Conservation (phyloP, 2,113 vertebrate genomes). For the Sialia sialis region DNA sequence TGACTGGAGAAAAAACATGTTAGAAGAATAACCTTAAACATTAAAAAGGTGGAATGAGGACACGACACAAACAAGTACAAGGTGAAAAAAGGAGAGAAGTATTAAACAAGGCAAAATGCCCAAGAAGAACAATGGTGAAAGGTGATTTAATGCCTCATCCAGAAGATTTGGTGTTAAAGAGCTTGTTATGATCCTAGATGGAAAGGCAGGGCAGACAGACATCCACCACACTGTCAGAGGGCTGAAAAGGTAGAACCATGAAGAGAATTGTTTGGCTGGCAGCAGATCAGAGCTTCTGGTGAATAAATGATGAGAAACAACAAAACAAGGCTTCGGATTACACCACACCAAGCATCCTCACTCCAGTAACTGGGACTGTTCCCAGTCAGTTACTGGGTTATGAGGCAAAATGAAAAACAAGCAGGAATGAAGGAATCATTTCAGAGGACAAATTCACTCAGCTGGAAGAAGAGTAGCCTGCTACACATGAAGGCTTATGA, state of each 20-base stretch:
- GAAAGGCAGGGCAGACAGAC: not conserved
- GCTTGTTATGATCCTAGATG: not conserved
- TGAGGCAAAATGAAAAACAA: not conserved
- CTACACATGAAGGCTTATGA: not conserved
- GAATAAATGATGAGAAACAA: not conserved
- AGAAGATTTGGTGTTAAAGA: not conserved
- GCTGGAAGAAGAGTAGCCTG: not conserved
- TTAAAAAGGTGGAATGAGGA: not conserved
- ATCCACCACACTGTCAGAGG: not conserved
- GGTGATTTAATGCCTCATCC: not conserved
- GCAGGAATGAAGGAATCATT: fast-evolving
- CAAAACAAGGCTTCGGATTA: not conserved
- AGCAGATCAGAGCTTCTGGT: not conserved
- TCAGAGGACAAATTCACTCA: not conserved
- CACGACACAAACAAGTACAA: not conserved
- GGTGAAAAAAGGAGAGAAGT: not conserved
- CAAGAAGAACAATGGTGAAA: not conserved
- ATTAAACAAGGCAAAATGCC: not conserved
- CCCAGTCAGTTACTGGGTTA: not conserved
- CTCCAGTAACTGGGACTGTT: not conserved
- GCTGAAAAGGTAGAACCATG: not conserved
- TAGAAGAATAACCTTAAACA: not conserved
- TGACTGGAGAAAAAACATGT: not conserved
- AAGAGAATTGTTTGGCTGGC: not conserved
- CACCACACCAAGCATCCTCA: not conserved